These are phyloP conservation scores for Drosophila pachea DNA, from an alignment of 1,140 invertebrate species.

Conservation along the genomic window DNA sequence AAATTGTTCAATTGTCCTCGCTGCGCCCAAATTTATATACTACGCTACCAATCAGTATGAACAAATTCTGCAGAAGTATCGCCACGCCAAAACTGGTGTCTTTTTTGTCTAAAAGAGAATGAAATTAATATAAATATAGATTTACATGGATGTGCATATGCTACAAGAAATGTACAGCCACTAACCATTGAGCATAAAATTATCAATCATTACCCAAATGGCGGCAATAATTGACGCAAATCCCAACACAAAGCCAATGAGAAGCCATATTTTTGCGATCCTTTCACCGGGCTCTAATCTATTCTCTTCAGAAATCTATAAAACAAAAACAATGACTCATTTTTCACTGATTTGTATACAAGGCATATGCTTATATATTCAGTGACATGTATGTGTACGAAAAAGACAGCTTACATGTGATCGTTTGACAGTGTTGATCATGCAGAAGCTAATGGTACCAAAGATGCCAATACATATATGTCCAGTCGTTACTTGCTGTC, in stretches of 20 bases:
- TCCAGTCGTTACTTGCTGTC: conserved; percentile 83
- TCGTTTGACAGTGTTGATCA: conserved; percentile 98
- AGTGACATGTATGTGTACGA: background rate
- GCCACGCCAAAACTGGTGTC: conserved; percentile 91
- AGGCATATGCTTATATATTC: conserved; percentile 1
- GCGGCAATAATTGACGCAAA: conserved; percentile 97
- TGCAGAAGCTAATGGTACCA: conserved; percentile 95
- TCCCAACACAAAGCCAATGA: conserved; percentile 96
- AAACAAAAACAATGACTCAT: conserved; percentile 51
- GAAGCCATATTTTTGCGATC: conserved; percentile 96
- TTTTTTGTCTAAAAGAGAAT: conserved; percentile 55
- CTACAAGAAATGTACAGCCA: background rate
- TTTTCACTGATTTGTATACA: conserved; percentile 21
- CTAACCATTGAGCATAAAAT: conserved; percentile 80
- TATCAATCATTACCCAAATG: conserved; percentile 96
- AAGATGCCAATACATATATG: conserved; percentile 97
- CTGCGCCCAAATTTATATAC: conserved; percentile 96
- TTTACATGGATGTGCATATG: background rate
- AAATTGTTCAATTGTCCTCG: conserved; percentile 91
- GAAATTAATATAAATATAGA: background rate
- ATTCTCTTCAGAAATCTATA: conserved; percentile 73
- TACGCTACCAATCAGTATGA: conserved; percentile 94
- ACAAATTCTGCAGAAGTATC: conserved; percentile 95
- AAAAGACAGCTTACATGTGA: conserved; percentile 84
- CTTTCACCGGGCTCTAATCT: conserved; percentile 83